Evolutionary conservation across 2,888 invertebrate genomes (phyloP), one percentile per base, ranked within the genome.

Genomic region (Loripinus fragilis): DNA sequence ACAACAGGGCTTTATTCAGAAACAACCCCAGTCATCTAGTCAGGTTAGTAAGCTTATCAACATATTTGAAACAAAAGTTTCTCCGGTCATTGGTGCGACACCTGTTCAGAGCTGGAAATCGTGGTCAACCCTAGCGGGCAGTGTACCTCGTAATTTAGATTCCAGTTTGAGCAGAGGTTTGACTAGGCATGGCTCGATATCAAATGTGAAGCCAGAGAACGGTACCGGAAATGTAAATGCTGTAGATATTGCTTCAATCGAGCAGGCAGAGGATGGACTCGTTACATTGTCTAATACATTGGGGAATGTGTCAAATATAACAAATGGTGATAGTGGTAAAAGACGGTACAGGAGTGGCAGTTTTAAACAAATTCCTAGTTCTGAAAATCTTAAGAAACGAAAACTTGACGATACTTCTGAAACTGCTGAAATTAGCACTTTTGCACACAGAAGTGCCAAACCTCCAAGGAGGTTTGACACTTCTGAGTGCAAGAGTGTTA

Each of bases 1-100:
- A 12, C 88, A 88, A 73, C 85, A 85, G 33, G 88, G 83, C 3
- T 89, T 89, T 73, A 81, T 89, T 25, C 81, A 85, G 67, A 87
- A 83, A 41, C 86, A 85, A 78, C 85, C 76, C 8, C 83, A 67
- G 68, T 48, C 84, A 30, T 71, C 80, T 70, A 70, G 82, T 52
- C 79, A 88, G 86, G 87, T 88, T 80, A 82, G 87, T 86, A 85
- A 80, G 38, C 81, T 86, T 30, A 79, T 88, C 65, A 81, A 77
- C 41, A 74, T 83, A 38, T 88, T 88, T 75, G 82, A 80, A 33
- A 76, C 76, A 42, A 77, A 55, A 35, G 33, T 25, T 17, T 72
- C 75, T 23, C 70, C 81, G 5, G 71, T 45, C 23, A 23, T 42
- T n/a, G 65, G 30, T n/a, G 42, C 17, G 0, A 65, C 45, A 20